Evolutionary conservation across 2,797 vertebrate species (phyloP).

Genomic region (Crenichthys baileyi): DNA sequence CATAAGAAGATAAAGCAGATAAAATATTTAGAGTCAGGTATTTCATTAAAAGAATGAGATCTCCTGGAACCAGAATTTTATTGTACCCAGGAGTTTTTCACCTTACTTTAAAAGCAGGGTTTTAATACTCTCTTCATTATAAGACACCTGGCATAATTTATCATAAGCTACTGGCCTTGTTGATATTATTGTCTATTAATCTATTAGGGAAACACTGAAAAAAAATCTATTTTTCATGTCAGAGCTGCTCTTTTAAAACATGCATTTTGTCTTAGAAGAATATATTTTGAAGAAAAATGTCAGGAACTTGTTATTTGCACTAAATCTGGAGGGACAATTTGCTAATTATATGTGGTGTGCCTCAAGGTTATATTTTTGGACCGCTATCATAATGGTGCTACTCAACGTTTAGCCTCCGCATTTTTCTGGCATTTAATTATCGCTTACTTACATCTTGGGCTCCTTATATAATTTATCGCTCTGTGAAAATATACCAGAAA

Average conservation of each 20-base stretch:
- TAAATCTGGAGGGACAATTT: neutral
- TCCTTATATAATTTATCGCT: neutral
- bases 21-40: neutral
- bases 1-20: neutral
- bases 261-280: neutral
- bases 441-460: conserved; percentile 1
- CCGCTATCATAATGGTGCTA: neutral
- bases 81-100: neutral
- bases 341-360: neutral
- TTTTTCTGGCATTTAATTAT: conserved; percentile 3
- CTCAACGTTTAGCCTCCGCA: neutral
- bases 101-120: neutral
- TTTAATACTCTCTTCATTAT: neutral
- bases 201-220: neutral
- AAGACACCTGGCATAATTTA: neutral
- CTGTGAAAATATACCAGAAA: conserved; percentile 18
- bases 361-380: neutral
- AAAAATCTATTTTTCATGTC: neutral
- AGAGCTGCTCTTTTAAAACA: neutral
- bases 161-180: neutral
- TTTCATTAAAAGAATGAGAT: neutral
- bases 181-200: neutral
- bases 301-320: neutral
- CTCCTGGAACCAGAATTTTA: neutral
- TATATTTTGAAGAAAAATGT: neutral